phyloP scores from a whole-genome alignment of 2,888 invertebrate genomes.

The Chrysina gloriosa region DNA sequence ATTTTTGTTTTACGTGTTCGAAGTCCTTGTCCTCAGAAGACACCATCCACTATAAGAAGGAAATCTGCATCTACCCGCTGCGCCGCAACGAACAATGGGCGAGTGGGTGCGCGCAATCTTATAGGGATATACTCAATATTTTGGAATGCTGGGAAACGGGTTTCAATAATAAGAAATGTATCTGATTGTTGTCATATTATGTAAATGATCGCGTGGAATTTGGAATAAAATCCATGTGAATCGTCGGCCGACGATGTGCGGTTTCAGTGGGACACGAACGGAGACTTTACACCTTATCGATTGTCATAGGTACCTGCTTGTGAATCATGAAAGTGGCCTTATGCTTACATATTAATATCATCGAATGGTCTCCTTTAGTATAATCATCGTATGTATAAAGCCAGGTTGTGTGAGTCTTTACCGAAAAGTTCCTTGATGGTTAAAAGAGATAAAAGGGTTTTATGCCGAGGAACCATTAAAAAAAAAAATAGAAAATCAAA shows the following conservation, averaged over 20 bases:
- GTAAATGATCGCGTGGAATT: conserved; percentile 51
- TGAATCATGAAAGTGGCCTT: conserved; percentile 20
- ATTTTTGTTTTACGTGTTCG: not conserved
- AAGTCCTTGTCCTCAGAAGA: not conserved
- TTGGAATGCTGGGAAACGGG: conserved; percentile 55
- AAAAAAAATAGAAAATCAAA: no score
- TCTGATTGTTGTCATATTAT: conserved; percentile 56
- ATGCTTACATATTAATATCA: not conserved
- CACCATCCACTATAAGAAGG: conserved; percentile 12
- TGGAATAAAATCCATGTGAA: conserved; percentile 37
- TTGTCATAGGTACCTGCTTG: conserved; percentile 22
- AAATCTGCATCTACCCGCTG: conserved; percentile 9
- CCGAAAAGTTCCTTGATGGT: not conserved
- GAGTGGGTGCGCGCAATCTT: conserved; percentile 50
- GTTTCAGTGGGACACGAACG: conserved; percentile 18
- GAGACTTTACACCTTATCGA: conserved; percentile 30
- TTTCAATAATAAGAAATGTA: conserved; percentile 55
- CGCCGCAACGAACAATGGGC: conserved; percentile 51
- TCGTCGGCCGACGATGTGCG: conserved; percentile 4
- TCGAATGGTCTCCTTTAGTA: not conserved
- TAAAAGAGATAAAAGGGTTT: not conserved
- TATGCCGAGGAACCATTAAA: not conserved
- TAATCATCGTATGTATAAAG: not conserved
- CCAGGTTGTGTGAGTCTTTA: not conserved
- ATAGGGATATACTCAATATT: conserved; percentile 50